Base-by-base conservation (phyloP, 2,113 vertebrate species). In the Microtus ochrogaster region DNA sequence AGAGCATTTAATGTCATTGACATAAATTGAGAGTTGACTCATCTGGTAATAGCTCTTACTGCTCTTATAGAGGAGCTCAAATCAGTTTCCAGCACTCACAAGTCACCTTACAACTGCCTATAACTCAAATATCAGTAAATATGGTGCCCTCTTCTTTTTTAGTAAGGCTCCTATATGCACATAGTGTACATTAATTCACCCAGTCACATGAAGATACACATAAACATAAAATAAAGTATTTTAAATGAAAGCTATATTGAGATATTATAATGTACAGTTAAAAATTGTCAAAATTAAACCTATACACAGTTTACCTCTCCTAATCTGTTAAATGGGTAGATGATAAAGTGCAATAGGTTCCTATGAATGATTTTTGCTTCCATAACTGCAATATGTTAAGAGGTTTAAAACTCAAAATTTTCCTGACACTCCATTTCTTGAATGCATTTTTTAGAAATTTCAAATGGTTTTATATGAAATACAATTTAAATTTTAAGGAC, bases 381-480 rank as follows among this genome's bases (percentile, higher is more conserved):
- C 12, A 68, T 89, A 93, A 93, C 28, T 93, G 19, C 11, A 83
- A 77, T 95, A 93, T 93, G 44, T 19, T 93, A 89, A 87, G 63
- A 82, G 36, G 14, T 87, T 97, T 70, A 36, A 92, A 88, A 91
- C 17, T 44, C 84, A 82, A 90, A 63, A 63, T 90, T 86, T 78
- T 91, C 86, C 55, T 74, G 19, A 30, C 77, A 85, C 55, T 76
- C 28, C 63, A 86, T 73, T 94, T 21, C 68, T 97, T 84, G 70
- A 96, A 19, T 92, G 74, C 14, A 74, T 92, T 90, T 24, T 83
- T 79, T 90, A 89, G 90, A 84, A n/a, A 70, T 74, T 7, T 7
- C n/a, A 92, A 89, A 76, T 93, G 61, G 68, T 65, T 96, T 94
- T 96, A 65, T 94, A 95, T 65, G 95, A 95, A 90, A 87, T 83